Percentiles rank a stretch among this genome's conserved stretches.
phyloP scores from a whole-genome alignment of 2,797 vertebrate genomes.

The Danio choprae region DNA sequence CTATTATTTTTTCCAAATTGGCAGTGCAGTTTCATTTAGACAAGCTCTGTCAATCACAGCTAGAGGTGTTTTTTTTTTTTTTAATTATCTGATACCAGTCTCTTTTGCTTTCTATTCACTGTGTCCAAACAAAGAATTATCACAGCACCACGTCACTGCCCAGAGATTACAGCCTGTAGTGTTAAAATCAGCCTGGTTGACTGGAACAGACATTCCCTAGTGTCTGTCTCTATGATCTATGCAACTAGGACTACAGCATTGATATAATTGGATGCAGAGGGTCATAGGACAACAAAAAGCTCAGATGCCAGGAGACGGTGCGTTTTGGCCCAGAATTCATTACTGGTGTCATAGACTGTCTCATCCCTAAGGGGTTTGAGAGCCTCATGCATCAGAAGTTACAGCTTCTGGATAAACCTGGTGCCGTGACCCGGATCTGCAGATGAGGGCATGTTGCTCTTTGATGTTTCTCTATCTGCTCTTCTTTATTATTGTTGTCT shows the following conservation, averaged over 20 bases:
- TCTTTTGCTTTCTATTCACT: background rate
- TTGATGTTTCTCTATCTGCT: constrained; percentile 10
- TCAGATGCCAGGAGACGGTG: constrained; percentile 2
- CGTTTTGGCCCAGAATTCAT: constrained; percentile 16
- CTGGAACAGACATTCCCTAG: constrained; percentile 7
- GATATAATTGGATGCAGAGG: constrained; percentile 41
- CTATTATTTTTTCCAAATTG: constrained; percentile 6
- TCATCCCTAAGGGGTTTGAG: background rate
- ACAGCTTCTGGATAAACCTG: background rate
- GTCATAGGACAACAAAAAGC: constrained; percentile 22
- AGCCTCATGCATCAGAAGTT: constrained; percentile 4
- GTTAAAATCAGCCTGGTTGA: background rate
- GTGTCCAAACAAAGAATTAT: constrained; percentile 35
- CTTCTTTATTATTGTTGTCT: background rate
- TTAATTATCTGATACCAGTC: background rate
- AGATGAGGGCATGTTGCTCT: constrained; percentile 2
- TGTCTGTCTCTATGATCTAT: constrained; percentile 10
- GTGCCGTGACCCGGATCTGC: constrained; percentile 22
- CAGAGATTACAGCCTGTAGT: constrained; percentile 22
- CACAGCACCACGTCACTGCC: background rate
- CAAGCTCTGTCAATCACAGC: constrained; percentile 1
- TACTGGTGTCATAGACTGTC: background rate
- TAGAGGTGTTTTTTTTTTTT: background rate
- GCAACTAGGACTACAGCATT: constrained; percentile 11
- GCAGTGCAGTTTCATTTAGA: background rate